Evolutionary conservation across 92 coral and sea anemone genomes (phyloP), one percentile per base, ranked within the genome.

Genomic region (Pocillopora meandrina): DNA sequence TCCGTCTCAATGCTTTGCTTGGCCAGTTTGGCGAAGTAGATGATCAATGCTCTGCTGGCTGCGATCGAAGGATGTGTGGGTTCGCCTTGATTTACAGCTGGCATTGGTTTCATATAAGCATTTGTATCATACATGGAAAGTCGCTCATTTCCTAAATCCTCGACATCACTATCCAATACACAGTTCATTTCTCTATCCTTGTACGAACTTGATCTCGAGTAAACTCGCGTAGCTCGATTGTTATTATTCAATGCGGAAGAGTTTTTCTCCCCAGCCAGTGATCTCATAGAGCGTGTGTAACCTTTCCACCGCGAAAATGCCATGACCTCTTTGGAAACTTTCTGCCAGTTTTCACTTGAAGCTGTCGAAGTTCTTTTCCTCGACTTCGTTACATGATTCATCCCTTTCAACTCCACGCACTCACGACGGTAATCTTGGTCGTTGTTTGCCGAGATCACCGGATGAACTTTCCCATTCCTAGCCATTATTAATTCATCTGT

Each of bases 21-120:
- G 1, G 99, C 99, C 18, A 97, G 91, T 64, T 97, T 91, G 18
- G 99, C 99, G 66, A 97, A 97, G 86, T 97, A 97, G 61, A 97
- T 92, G 26, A 97, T 89, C 87, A 97, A 71, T 7, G 99, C 94
- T 87, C 96, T 87, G 70, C 98, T 94, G 61, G 91, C 87, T 17
- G 94, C 92, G 33, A 91, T 35, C 1, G 93, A 82, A 17, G 91
- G 87, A 20, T 83, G 78, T 4, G 68, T 62, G 5, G 84, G 89
- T 16, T 82, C 84, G 0, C 92, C 94, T 33, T 64, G 55, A 47
- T 79, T 72, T 2, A 88, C 88, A 1, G 71, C 42, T 17, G 94
- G 90, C 52, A 88, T 61, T 18, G 94, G 94, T 56, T 89, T 91
- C 94, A 89, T 82, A 58, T 89, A 89, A 13, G 82, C 94, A 35